Conservation (phyloP, 2,888 invertebrate genomes). For the Orchesellides sinensis region DNA sequence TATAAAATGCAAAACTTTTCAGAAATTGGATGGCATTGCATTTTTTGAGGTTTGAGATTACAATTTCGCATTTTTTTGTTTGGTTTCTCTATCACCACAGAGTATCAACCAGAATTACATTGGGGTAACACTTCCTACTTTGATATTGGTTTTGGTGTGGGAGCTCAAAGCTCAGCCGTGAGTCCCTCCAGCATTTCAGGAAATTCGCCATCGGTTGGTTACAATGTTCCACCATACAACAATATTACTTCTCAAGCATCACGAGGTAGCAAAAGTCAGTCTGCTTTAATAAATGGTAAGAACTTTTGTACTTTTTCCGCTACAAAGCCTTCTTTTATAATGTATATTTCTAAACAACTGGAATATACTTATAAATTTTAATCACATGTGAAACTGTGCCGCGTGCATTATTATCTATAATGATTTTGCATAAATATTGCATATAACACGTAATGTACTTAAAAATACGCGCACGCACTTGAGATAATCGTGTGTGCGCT, state of each 20-base stretch:
- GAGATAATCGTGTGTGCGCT: slow-evolving; percentile 56
- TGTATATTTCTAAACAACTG: slow-evolving; percentile 47
- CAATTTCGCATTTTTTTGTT: background rate
- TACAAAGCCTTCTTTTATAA: background rate
- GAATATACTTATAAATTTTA: slow-evolving; percentile 41
- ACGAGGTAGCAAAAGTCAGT: slow-evolving; percentile 63
- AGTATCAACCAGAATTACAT: slow-evolving; percentile 62
- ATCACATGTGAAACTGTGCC: slow-evolving; percentile 66
- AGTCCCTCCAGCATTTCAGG: slow-evolving; percentile 56
- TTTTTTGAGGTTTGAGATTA: too few relatives aligned
- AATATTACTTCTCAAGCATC: slow-evolving; percentile 46
- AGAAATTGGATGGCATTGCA: too few relatives aligned
- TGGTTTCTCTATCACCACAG: slow-evolving; percentile 25
- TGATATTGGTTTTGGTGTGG: slow-evolving; percentile 59
- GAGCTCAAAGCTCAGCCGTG: slow-evolving; percentile 40
- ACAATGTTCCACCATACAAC: slow-evolving; percentile 62
- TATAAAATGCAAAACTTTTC: too few relatives aligned
- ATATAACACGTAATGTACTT: background rate
- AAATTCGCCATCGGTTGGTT: slow-evolving; percentile 35
- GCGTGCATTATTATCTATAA: slow-evolving; percentile 22
- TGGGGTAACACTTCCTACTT: slow-evolving; percentile 59
- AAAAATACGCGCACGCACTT: slow-evolving; percentile 48
- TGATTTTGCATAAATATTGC: background rate
- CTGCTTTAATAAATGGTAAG: slow-evolving; percentile 70
- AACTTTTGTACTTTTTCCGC: background rate